Conservation (phyloP, 2,888 invertebrate species). For the Papilio gigon region DNA sequence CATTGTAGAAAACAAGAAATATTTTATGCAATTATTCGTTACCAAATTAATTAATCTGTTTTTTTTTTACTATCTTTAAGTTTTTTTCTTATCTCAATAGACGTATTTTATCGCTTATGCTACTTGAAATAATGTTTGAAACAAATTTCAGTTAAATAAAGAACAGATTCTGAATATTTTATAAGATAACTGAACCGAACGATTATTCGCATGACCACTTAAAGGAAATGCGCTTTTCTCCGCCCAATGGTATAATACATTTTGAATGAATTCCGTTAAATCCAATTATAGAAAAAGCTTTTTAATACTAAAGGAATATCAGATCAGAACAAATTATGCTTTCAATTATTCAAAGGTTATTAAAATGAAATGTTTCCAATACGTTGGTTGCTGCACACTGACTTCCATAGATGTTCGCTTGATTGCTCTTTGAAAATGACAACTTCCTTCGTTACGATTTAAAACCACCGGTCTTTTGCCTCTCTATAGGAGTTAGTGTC, state of each 20-base stretch:
- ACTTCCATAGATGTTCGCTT: too few species aligned
- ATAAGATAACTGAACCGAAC: conserved; percentile 2
- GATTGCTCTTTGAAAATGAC: too few species aligned
- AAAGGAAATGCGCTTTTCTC: conserved; percentile 1
- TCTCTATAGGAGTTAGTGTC: too few species aligned
- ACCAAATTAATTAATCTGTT: too few species aligned
- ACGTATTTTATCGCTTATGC: not conserved
- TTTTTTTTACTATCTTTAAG: not conserved
- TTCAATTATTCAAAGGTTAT: not conserved
- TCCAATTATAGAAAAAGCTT: not conserved
- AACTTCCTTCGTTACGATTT: too few species aligned
- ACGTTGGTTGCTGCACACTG: too few species aligned
- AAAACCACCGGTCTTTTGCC: too few species aligned
- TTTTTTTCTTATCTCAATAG: not conserved
- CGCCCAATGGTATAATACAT: not conserved
- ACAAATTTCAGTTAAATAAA: not conserved
- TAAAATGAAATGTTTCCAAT: too few species aligned
- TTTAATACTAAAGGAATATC: not conserved
- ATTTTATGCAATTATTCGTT: too few species aligned
- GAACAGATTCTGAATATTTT: conserved; percentile 12
- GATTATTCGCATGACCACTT: conserved; percentile 16
- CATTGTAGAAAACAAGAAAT: too few species aligned
- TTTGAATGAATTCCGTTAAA: not conserved
- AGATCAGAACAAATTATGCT: not conserved
- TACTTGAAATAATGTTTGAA: not conserved